Percentiles rank a stretch among this genome's conserved stretches.
These are phyloP conservation scores for Anoplolepis gracilipes DNA, from an alignment of 1,140 invertebrate genomes.

Conservation along the genomic window DNA sequence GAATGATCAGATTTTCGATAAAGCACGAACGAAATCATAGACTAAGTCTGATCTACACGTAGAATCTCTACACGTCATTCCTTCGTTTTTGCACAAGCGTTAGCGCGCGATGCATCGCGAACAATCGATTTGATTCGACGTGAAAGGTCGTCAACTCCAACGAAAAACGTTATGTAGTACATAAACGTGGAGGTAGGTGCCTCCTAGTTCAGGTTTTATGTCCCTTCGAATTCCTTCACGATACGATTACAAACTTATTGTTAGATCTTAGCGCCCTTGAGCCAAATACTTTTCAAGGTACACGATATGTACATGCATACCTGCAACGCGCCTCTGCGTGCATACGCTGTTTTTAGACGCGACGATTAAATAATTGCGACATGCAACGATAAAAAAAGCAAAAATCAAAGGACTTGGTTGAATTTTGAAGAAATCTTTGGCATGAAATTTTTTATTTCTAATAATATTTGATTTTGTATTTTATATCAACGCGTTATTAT, in stretches of 20 bases:
- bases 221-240: conserved; percentile 68
- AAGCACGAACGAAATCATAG: neutral
- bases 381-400: conserved; percentile 62
- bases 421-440: neutral
- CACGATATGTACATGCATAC: conserved; percentile 49
- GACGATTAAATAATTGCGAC: conserved; percentile 61
- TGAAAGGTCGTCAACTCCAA: conserved; percentile 48
- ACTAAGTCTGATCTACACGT: neutral
- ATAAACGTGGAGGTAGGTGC: conserved; percentile 42
- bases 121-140: conserved; percentile 56
- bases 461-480: neutral
- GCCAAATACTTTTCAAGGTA: conserved; percentile 78
- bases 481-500: neutral
- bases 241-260: conserved; percentile 74
- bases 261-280: conserved; percentile 75
- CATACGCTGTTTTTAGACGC: conserved; percentile 65
- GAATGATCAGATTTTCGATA: neutral
- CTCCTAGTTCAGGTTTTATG: conserved; percentile 57
- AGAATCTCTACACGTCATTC: neutral
- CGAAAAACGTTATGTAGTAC: neutral
- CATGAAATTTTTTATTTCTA: neutral
- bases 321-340: conserved; percentile 68
- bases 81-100: conserved; percentile 10
- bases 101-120: conserved; percentile 33
- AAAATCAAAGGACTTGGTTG: neutral